phyloP scores from a whole-genome alignment of 1,140 invertebrate genomes.

The Macrobrachium rosenbergii region DNA sequence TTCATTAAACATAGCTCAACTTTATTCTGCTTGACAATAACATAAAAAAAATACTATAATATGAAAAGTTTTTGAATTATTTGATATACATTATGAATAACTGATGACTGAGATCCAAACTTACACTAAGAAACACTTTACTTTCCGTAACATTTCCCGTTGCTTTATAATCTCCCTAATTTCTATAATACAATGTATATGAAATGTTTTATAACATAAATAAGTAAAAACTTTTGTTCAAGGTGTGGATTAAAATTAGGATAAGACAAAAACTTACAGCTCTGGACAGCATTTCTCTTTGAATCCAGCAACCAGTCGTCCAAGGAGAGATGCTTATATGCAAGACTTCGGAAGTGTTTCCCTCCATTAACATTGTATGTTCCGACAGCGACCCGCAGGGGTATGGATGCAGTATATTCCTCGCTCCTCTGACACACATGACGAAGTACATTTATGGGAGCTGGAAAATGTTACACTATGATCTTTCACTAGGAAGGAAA shows the following conservation, averaged over 20 bases:
- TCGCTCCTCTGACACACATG: conserved; percentile 77
- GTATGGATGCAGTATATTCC: conserved; percentile 84
- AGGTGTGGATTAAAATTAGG: no score
- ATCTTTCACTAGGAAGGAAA: no score
- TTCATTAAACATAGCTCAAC: not conserved
- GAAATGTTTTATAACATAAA: not conserved
- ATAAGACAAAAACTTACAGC: conserved; percentile 70
- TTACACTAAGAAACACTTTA: no score
- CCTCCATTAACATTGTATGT: conserved; percentile 99
- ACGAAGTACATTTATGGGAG: conserved; percentile 71
- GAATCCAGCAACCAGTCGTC: conserved; percentile 95
- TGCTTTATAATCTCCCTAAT: no score
- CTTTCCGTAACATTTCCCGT: no score
- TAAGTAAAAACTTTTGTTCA: no score
- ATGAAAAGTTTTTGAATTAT: no score
- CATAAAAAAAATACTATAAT: no score
- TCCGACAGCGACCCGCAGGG: conserved; percentile 87
- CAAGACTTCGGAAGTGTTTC: conserved; percentile 97
- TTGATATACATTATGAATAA: no score
- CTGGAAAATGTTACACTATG: conserved; percentile 68
- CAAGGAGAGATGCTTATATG: conserved; percentile 93
- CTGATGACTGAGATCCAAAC: no score
- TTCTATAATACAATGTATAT: no score
- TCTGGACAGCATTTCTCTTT: conserved; percentile 69
- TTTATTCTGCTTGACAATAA: not conserved